Conservation (phyloP, 1,140 invertebrate species). For the Alviniconcha marisindica region DNA sequence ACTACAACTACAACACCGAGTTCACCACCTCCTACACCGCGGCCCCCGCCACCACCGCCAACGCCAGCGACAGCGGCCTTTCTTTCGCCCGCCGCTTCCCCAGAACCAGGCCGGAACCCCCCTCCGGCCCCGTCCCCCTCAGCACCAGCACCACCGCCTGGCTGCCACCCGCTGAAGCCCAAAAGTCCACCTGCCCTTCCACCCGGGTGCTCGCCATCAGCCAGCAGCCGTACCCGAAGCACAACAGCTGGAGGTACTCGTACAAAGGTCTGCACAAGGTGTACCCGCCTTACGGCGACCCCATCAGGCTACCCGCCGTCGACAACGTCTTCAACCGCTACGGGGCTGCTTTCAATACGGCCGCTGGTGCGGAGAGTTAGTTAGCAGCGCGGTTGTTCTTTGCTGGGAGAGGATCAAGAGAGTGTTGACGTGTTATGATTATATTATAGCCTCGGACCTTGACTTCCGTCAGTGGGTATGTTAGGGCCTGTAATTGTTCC, state of each 20-base stretch:
- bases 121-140: constrained; percentile 42
- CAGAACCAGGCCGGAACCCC: constrained; percentile 42
- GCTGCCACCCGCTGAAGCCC: constrained; percentile 39
- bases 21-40: constrained; percentile 57
- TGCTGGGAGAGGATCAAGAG: too few relatives aligned
- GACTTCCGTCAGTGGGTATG: too few relatives aligned
- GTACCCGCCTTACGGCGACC: constrained; percentile 64
- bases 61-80: background rate
- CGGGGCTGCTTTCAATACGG: constrained; percentile 47
- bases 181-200: constrained; percentile 53
- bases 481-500: too few relatives aligned
- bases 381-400: too few relatives aligned
- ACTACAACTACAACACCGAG: constrained; percentile 54
- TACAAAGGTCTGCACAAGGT: constrained; percentile 61
- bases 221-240: constrained; percentile 67
- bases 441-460: too few relatives aligned
- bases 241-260: constrained; percentile 70
- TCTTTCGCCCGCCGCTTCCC: constrained; percentile 54
- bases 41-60: constrained; percentile 47
- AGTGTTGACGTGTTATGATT: too few relatives aligned
- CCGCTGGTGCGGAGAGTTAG: background rate
- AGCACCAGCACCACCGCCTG: constrained; percentile 60
- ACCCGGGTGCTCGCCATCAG: constrained; percentile 65
- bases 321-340: constrained; percentile 64
- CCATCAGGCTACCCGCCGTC: constrained; percentile 42